Evolutionary conservation across 2,113 vertebrate species (phyloP).

Genomic region (Myanophis thanlyinensis): DNA sequence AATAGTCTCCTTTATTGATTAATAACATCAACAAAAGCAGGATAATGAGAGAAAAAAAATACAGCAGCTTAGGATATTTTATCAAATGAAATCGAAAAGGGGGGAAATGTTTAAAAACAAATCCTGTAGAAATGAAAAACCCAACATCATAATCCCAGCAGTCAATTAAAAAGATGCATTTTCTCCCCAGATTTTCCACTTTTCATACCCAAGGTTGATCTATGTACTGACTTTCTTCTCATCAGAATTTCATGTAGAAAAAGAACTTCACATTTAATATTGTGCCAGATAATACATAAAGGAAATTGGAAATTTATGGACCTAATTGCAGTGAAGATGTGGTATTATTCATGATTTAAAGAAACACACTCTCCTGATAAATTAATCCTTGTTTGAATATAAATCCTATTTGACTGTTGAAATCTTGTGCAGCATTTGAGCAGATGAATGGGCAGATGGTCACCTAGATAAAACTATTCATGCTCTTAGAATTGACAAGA

Average conservation of each 20-base stretch:
- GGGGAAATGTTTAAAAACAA: background rate
- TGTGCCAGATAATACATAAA: background rate
- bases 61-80: background rate
- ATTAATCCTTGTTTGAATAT: constrained; percentile 13
- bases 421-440: background rate
- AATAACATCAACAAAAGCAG: background rate
- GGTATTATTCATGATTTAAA: constrained; percentile 15
- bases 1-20: too few species aligned
- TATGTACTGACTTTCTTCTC: background rate
- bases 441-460: background rate
- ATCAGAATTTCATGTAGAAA: background rate
- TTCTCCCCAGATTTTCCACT: background rate
- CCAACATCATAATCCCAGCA: background rate
- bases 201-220: background rate
- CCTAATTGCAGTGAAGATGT: background rate
- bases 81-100: background rate
- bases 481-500: background rate
- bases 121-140: background rate
- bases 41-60: background rate
- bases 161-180: background rate
- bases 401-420: constrained; percentile 20
- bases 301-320: constrained; percentile 39
- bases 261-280: background rate
- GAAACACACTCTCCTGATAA: constrained; percentile 2
- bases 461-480: background rate